A percentile compares a stretch with the other conserved stretches of the same genome.
Conservation (phyloP, 2,888 invertebrate genomes). For the Chaetoderma sp. region DNA sequence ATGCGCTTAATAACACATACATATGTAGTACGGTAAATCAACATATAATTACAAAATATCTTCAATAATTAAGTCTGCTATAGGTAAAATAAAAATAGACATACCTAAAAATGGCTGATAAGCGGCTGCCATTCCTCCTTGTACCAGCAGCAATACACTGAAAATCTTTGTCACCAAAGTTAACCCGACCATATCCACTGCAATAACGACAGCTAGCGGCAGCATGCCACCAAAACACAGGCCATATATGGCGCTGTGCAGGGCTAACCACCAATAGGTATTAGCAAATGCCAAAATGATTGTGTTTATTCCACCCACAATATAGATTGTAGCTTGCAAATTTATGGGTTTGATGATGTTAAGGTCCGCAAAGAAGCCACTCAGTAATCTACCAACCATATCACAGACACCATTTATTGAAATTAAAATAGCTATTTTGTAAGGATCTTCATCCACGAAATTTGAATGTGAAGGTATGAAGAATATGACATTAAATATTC, state of each 20-base stretch:
- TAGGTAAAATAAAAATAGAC: background rate
- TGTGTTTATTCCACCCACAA: background rate
- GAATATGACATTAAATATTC: constrained; percentile 13
- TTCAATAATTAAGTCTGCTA: too few species aligned
- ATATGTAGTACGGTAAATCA: too few species aligned
- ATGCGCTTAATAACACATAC: too few species aligned
- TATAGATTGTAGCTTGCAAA: constrained; percentile 5
- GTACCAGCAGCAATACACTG: background rate
- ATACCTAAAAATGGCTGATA: constrained; percentile 1
- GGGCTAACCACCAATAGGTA: background rate
- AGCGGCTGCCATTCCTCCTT: background rate
- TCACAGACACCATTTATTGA: constrained; percentile 21
- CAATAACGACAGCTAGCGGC: background rate
- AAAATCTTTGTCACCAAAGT: background rate
- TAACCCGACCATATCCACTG: constrained; percentile 2
- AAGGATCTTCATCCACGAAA: background rate
- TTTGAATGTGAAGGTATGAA: constrained; percentile 8
- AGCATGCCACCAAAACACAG: background rate
- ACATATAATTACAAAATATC: too few species aligned
- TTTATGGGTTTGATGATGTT: constrained; percentile 13
- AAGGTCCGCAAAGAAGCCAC: constrained; percentile 26
- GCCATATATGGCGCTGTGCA: background rate
- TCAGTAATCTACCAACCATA: constrained; percentile 12
- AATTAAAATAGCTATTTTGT: constrained; percentile 14
- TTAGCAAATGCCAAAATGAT: constrained; percentile 1